These are phyloP conservation scores for Archilochus colubris DNA, from an alignment of 2,113 vertebrate species.

Conservation along the genomic window DNA sequence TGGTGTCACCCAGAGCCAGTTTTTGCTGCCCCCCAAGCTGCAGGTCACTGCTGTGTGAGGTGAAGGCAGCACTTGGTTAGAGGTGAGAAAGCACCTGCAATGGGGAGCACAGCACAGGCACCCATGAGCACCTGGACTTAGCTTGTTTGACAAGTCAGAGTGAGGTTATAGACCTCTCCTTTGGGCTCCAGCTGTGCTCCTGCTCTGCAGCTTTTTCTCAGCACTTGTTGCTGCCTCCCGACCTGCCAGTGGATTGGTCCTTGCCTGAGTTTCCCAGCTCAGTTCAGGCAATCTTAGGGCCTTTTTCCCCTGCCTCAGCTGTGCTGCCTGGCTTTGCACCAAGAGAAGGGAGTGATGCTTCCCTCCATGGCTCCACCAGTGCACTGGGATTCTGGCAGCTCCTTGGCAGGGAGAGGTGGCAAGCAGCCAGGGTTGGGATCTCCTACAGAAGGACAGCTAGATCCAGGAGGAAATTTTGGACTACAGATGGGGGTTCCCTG, in stretches of 20 bases:
- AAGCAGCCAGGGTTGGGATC: neutral
- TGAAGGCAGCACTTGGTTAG: neutral
- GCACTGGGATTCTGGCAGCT: fast-evolving
- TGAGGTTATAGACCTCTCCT: neutral
- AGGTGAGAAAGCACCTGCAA: neutral
- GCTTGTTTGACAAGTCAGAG: slow-evolving; percentile 1
- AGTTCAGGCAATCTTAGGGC: neutral
- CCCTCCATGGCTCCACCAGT: neutral
- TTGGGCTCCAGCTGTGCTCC: neutral
- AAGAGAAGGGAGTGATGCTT: fast-evolving
- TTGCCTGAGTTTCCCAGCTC: neutral
- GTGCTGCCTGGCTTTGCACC: fast-evolving
- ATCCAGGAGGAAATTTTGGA: neutral
- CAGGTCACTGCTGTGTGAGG: fast-evolving
- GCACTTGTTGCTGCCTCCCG: neutral
- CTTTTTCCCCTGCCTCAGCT: neutral
- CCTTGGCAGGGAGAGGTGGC: fast-evolving
- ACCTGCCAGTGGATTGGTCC: neutral
- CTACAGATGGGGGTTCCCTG: fast-evolving
- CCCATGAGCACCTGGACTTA: fast-evolving
- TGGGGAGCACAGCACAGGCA: fast-evolving
- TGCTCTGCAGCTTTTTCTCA: neutral
- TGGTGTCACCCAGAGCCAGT: neutral
- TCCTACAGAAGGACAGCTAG: neutral
- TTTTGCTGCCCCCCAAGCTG: neutral